Percentiles rank a stretch among this genome's conserved stretches.
phyloP scores from a whole-genome alignment of 1,140 invertebrate species.

The Octopus sinensis region DNA sequence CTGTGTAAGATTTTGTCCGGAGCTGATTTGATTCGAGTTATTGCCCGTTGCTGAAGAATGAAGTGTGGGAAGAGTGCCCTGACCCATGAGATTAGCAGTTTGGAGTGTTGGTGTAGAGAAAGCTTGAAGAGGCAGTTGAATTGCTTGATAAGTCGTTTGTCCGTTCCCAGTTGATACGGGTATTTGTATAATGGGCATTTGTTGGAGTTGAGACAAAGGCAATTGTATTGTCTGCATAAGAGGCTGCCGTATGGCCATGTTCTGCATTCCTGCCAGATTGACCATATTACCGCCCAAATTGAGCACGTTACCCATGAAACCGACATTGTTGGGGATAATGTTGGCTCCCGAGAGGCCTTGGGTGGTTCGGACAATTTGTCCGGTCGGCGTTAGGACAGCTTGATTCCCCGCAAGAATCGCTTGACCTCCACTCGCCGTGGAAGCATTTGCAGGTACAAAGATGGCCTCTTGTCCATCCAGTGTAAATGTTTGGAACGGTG shows the following conservation, averaged over 20 bases:
- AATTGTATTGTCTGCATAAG: conserved; percentile 71
- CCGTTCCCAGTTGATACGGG: conserved; percentile 85
- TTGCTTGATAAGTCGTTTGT: conserved; percentile 64
- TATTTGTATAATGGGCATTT: conserved; percentile 47
- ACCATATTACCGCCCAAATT: conserved; percentile 39
- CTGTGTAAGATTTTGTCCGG: neutral
- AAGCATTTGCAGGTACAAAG: conserved; percentile 68
- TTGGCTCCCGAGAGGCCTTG: conserved; percentile 30
- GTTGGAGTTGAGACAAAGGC: conserved; percentile 45
- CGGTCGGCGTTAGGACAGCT: conserved; percentile 61
- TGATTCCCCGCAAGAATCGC: conserved; percentile 55
- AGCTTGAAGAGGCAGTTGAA: conserved; percentile 18
- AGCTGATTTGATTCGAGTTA: neutral
- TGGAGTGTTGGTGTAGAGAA: neutral
- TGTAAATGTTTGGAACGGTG: conserved; percentile 80
- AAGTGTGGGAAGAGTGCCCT: neutral
- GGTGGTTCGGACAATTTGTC: conserved; percentile 66
- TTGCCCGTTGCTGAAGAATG: neutral
- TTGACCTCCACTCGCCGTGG: conserved; percentile 26
- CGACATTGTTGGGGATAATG: conserved; percentile 33
- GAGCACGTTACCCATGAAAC: conserved; percentile 35
- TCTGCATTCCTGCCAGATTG: conserved; percentile 30
- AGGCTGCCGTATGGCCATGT: conserved; percentile 27
- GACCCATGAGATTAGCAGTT: neutral
- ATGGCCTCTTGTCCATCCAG: conserved; percentile 89